Evolutionary conservation across 2,888 invertebrate species (phyloP).

Genomic region (Bellardia bayeri): DNA sequence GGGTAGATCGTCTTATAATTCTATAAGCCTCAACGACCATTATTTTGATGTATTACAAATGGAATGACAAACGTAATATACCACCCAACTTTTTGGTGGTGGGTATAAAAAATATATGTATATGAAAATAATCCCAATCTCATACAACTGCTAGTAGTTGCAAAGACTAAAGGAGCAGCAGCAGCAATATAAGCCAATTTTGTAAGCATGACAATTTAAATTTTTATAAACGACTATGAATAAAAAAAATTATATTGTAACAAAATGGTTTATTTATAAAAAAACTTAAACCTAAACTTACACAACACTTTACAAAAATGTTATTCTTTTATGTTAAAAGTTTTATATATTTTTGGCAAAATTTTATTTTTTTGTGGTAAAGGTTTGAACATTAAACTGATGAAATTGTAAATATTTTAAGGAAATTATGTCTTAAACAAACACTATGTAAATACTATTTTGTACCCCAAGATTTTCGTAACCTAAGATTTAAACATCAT

Average conservation of each 20-base stretch:
- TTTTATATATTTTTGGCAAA: background rate
- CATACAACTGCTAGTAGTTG: constrained; percentile 41
- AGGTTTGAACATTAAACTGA: constrained; percentile 18
- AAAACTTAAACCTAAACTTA: background rate
- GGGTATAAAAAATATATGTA: background rate
- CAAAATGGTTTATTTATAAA: background rate
- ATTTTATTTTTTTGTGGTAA: background rate
- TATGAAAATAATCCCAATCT: background rate
- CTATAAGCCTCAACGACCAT: too few species aligned
- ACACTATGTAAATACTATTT: background rate
- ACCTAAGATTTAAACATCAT: background rate
- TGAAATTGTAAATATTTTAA: constrained; percentile 30
- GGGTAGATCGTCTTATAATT: too few species aligned
- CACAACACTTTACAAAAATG: background rate
- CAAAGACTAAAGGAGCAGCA: background rate
- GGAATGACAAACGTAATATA: too few species aligned
- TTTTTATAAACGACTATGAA: constrained; percentile 1
- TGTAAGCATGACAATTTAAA: constrained; percentile 38
- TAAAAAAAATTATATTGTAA: background rate
- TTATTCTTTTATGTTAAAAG: background rate
- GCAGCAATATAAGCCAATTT: constrained; percentile 13
- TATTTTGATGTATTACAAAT: too few species aligned
- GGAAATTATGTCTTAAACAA: constrained; percentile 36
- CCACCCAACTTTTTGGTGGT: too few species aligned
- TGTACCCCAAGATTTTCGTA: too few species aligned